Conservation (phyloP, 1,140 invertebrate species). For the Rhagoletis pomonella region DNA sequence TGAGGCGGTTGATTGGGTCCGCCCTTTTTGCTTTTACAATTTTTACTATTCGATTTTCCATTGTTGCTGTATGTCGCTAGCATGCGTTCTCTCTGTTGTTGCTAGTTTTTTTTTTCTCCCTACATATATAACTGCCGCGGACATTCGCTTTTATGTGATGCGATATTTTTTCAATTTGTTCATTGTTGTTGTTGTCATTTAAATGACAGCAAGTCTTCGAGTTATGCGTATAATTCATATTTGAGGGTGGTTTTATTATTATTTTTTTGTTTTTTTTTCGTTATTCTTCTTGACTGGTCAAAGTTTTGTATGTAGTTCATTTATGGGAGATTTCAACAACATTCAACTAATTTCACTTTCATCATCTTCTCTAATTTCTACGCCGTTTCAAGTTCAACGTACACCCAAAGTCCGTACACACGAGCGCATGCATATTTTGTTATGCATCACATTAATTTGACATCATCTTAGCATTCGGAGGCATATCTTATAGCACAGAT, state of each 20-base stretch:
- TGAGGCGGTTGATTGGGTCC: constrained; percentile 52
- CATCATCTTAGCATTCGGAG: constrained; percentile 1
- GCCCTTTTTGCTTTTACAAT: constrained; percentile 60
- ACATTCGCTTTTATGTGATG: background rate
- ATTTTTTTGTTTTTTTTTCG: no score
- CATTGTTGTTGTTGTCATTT: constrained; percentile 39
- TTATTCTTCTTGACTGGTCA: background rate
- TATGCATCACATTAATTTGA: constrained; percentile 27
- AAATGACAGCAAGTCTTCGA: background rate
- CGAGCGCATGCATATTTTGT: background rate
- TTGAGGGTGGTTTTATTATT: constrained; percentile 22
- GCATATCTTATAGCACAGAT: background rate
- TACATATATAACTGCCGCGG: background rate
- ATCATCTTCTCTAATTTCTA: constrained; percentile 43
- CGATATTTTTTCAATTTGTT: constrained; percentile 44
- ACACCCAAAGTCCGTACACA: background rate
- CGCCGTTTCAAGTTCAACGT: background rate
- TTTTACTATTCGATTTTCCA: constrained; percentile 72
- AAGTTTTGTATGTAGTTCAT: background rate
- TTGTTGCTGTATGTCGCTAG: constrained; percentile 67
- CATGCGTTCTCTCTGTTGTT: constrained; percentile 58
- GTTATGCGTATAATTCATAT: constrained; percentile 38
- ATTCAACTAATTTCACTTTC: constrained; percentile 38
- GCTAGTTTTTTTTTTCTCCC: constrained; percentile 51
- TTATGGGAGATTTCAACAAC: background rate